phyloP scores from a whole-genome alignment of 2,113 vertebrate genomes.

The Ariopsis seemanni region DNA sequence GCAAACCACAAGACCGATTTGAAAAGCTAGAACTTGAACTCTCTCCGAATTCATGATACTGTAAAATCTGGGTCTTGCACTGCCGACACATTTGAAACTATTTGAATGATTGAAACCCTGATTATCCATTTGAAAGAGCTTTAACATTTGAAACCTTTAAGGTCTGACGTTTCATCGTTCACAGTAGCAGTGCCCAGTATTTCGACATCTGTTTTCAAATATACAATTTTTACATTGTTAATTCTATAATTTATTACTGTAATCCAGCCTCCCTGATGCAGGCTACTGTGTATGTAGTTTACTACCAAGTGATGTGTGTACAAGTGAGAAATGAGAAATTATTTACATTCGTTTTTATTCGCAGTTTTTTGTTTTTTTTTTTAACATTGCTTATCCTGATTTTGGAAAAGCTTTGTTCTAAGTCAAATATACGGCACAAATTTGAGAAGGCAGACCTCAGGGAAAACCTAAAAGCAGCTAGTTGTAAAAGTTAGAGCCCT shows the following conservation, averaged over 20 bases:
- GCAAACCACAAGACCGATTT: conserved; percentile 54
- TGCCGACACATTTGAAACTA: not conserved
- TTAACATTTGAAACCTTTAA: not conserved
- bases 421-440: not conserved
- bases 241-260: not conserved
- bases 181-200: not conserved
- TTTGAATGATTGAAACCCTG: not conserved
- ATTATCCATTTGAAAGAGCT: not conserved
- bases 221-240: not conserved
- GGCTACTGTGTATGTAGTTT: not conserved
- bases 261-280: not conserved
- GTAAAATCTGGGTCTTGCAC: not conserved
- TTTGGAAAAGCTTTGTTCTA: not conserved
- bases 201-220: not conserved
- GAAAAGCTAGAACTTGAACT: not conserved
- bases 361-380: not conserved
- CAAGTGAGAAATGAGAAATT: not conserved
- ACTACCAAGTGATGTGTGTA: too few species aligned
- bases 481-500: not conserved
- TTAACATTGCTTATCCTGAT: not conserved
- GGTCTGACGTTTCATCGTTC: not conserved
- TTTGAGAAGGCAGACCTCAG: not conserved
- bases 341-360: not conserved
- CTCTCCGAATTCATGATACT: not conserved
- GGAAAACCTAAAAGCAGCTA: not conserved